A percentile compares a stretch with the other conserved stretches of the same genome.
These are phyloP conservation scores for Ovis aries DNA, from an alignment of 2,113 vertebrate species.

Conservation along the genomic window DNA sequence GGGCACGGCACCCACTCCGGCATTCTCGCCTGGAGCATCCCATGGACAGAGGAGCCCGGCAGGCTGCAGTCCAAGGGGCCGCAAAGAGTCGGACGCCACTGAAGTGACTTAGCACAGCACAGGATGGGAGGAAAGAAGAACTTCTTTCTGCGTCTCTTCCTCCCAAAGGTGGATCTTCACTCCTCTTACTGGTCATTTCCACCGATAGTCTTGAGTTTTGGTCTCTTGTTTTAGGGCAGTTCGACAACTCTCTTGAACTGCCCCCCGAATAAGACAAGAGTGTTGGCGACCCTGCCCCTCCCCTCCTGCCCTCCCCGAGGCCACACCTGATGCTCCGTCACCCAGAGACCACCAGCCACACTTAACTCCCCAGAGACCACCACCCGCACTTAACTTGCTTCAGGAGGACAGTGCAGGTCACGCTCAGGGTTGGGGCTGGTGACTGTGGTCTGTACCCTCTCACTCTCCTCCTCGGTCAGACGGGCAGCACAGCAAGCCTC, in stretches of 20 bases:
- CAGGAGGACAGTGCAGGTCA: neutral
- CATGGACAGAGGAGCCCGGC: neutral
- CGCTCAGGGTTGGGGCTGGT: neutral
- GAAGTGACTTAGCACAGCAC: neutral
- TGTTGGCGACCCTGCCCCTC: neutral
- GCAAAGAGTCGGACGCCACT: neutral
- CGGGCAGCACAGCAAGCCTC: neutral
- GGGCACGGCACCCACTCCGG: neutral
- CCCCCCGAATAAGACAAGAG: accelerated
- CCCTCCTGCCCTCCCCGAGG: too few species aligned
- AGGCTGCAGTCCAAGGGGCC: neutral
- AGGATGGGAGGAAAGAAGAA: neutral
- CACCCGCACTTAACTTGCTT: neutral
- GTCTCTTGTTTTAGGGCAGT: neutral
- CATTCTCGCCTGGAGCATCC: neutral
- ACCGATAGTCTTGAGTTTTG: neutral
- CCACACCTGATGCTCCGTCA: neutral
- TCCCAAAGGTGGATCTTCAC: neutral
- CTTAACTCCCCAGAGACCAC: neutral
- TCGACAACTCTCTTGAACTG: neutral
- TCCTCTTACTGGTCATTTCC: neutral
- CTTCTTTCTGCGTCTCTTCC: neutral
- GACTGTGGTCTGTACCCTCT: neutral
- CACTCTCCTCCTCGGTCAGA: neutral
- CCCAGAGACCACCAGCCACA: neutral